Evolutionary conservation across 2,113 vertebrate genomes (phyloP), one percentile per base, ranked within the genome.

Genomic region (Amazona guildingii): DNA sequence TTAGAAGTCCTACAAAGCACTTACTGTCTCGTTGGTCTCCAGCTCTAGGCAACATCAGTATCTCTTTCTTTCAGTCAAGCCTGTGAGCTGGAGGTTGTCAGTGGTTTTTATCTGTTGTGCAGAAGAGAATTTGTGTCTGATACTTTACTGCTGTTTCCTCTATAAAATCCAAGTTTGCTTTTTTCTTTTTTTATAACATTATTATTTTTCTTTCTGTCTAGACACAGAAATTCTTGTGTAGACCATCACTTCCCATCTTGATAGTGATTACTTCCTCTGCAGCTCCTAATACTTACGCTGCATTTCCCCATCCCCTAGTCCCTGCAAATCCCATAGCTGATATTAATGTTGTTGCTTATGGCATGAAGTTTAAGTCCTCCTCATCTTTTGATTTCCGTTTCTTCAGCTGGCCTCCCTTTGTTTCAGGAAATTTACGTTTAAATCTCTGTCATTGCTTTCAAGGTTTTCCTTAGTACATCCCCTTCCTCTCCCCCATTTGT

Each of bases 151-250:
- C 27, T 78, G 39, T 57, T 96, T 86, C 48, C 55, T 68, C 73
- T n/a, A 5, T 55, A 3, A 84, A 81, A 37, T 64, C 39, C 43
- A 35, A 25, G 66, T 63, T 31, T 76, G 51, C 3, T 13, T 39
- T 55, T 17, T 27, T 44, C 24, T 39, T 37, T 66, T 21, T 3
- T 4, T 28, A 23, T 84, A 55, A 55, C 51, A 20, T 76, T 87
- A 29, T 61, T 90, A 51, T 91, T 95, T 57, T 85, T 76, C 80
- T 91, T 92, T 57, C 84, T 88, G 94, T 93, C 75, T 95, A 95
- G 82, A 96, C 91, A 80, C 35, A 80, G 87, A 92, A 83, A 88
- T 91, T 88, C 54, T 85, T 70, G 44, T 66, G 13, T 78, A 97
- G 94, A 57, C 41, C 75, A 67, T 89, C 27, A 24, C 70, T 79